These are phyloP conservation scores for Urocolius indicus DNA, from an alignment of 2,113 vertebrate species.

Conservation along the genomic window DNA sequence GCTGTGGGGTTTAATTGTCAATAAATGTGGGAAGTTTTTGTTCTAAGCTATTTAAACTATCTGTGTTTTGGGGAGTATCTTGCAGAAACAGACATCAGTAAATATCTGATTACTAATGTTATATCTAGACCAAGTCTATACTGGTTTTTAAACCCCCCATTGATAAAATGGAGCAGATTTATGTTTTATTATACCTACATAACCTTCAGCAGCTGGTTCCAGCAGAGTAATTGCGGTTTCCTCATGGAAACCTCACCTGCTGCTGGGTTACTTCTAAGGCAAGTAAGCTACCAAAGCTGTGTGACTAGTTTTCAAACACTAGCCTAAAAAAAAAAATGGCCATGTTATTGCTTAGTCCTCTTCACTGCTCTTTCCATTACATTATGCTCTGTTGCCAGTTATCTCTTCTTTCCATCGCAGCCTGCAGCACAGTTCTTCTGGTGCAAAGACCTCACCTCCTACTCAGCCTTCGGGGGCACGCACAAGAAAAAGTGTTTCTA, in stretches of 20 bases:
- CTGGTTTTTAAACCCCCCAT: neutral
- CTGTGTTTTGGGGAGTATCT: neutral
- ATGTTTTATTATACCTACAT: neutral
- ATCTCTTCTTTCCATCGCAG: neutral
- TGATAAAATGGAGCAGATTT: neutral
- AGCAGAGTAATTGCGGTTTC: neutral
- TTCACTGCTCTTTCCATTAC: neutral
- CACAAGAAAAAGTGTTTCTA: neutral
- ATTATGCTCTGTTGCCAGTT: neutral
- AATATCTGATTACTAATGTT: neutral
- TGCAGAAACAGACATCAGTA: neutral
- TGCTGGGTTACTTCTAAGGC: neutral
- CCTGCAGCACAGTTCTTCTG: neutral
- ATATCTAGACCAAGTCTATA: neutral
- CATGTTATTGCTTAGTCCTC: rapidly evolving
- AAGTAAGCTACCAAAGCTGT: neutral
- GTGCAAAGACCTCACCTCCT: neutral
- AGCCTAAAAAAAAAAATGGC: neutral
- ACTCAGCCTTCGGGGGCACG: neutral
- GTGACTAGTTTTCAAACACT: neutral
- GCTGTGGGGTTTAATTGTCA: neutral
- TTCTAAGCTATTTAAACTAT: neutral
- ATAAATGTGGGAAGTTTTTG: neutral
- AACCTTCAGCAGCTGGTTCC: neutral
- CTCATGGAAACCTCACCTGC: neutral